Conservation (phyloP, 2,888 invertebrate species). For the Drosophila emarginata region DNA sequence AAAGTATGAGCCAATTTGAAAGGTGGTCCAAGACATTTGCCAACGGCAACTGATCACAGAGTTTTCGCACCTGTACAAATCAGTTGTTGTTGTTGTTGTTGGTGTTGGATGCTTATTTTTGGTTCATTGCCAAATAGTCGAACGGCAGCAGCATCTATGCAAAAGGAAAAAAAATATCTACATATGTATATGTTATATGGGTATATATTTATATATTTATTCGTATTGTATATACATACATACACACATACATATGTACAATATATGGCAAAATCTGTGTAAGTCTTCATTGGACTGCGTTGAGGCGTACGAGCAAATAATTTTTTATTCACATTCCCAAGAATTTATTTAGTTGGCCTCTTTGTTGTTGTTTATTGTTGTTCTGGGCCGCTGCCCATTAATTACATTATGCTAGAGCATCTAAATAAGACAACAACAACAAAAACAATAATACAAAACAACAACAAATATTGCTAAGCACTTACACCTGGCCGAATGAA, state of each 20-base stretch:
- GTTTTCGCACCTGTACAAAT: constrained; percentile 76
- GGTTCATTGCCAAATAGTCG: constrained; percentile 72
- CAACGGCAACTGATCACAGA: constrained; percentile 63
- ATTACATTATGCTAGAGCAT: constrained; percentile 49
- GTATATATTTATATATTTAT: neutral
- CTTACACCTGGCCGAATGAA: constrained; percentile 2
- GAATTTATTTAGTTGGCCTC: constrained; percentile 40
- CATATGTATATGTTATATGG: no score
- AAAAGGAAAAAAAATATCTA: constrained; percentile 16
- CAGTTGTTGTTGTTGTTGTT: constrained; percentile 38
- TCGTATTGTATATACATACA: neutral
- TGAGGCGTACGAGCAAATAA: constrained; percentile 51
- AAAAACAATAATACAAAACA: constrained; percentile 22
- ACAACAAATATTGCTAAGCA: constrained; percentile 1
- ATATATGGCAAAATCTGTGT: constrained; percentile 3
- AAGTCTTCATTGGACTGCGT: constrained; percentile 39
- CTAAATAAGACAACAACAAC: constrained; percentile 35
- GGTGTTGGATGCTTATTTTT: constrained; percentile 48
- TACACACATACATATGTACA: neutral
- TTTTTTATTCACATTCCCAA: constrained; percentile 49
- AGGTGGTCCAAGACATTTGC: constrained; percentile 32
- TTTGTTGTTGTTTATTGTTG: constrained; percentile 35
- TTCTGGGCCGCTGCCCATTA: constrained; percentile 36
- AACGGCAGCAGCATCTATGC: constrained; percentile 26
- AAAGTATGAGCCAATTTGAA: constrained; percentile 26